Base-by-base conservation (phyloP, 2,888 invertebrate genomes). In the Tanytarsus gracilentus region DNA sequence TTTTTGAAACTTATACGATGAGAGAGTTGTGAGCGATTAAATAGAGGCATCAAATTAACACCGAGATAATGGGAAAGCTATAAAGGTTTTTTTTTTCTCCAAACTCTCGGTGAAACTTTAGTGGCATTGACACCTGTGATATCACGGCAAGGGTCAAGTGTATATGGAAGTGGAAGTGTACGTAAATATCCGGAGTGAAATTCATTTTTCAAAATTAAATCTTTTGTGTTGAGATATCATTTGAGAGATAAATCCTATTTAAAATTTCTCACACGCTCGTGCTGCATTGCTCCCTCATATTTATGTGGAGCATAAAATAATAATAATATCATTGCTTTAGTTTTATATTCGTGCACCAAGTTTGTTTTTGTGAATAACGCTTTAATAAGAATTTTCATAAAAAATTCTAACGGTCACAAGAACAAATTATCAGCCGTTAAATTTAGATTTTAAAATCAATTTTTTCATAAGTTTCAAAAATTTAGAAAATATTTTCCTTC, bases 51-150 rank as follows among this genome's bases (percentile, higher is more conserved):
- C 44, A 18, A 44, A 44, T 44, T 44, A 44, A 44, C 44, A 44
- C 44, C 44, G 23, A 11, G 23, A 18, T 44, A 44, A 44, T 44
- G 23, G 23, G 44, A 44, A 44, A 44, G 44, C 44, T 44, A 33
- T 33, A 2, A 5, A 9, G 9, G 6, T 33, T 11, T 33, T 11
- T 9, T 33, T 11, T 23, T 11, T 11, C 1, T 40, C 3, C 21
- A 21, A 40, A 21, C 5, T 21, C 23, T 44, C 40, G 23, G 40
- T 18, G 11, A 44, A 44, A 14, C 18, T 44, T 18, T 11, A 44
- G 44, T 44, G 44, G 44, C 44, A 44, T 44, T 44, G 44, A 44
- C 44, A 44, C 44, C 21, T 44, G 44, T n/a, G n/a, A n/a, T n/a
- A n/a, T n/a, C 44, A 23, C 44, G 36, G n/a, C 23, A 23, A 44